Evolutionary conservation across 2,113 vertebrate species (phyloP).

Genomic region (Centropus unirufus): DNA sequence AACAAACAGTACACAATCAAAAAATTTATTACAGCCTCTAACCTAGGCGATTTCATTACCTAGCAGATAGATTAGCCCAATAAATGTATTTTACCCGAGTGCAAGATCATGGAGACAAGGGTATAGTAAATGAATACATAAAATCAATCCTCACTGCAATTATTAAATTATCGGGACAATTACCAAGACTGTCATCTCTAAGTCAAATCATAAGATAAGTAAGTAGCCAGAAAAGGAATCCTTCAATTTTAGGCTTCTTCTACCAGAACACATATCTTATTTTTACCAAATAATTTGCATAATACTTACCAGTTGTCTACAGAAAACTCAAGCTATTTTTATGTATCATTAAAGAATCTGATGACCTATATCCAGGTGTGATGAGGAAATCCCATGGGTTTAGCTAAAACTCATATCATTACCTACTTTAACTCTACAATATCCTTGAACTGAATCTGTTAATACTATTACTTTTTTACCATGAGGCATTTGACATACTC

Average conservation of each 20-base stretch:
- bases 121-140: not conserved
- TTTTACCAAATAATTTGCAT: constrained; percentile 17
- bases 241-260: not conserved
- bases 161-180: constrained; percentile 26
- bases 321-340: not conserved
- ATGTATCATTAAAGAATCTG: not conserved
- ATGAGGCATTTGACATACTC: not conserved
- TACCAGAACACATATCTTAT: not conserved
- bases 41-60: not conserved
- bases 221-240: constrained; percentile 21
- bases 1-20: not conserved
- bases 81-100: not conserved
- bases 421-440: not conserved
- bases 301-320: not conserved
- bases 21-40: not conserved
- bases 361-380: not conserved
- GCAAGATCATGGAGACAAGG: not conserved
- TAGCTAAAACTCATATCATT: not conserved
- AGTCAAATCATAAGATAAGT: constrained; percentile 13
- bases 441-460: not conserved
- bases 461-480: not conserved
- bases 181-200: not conserved
- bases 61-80: not conserved
- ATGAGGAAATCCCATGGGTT: not conserved
- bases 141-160: constrained; percentile 30